phyloP scores from a whole-genome alignment of 2,888 invertebrate species.

The Hoplodrina ambigua region DNA sequence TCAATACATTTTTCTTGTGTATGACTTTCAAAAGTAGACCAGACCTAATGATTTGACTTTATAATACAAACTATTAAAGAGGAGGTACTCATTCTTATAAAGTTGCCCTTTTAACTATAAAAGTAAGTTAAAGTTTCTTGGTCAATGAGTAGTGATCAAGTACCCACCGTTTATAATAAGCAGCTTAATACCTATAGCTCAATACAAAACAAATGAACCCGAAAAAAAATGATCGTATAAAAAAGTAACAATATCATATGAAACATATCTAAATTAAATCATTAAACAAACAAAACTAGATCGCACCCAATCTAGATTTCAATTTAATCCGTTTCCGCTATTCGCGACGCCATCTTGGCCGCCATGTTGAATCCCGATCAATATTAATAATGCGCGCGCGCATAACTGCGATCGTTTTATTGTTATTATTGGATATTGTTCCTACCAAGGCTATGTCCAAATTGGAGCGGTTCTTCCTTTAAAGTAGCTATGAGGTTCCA shows the following conservation, averaged over 20 bases:
- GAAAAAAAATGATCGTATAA: too few relatives aligned
- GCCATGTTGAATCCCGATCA: slow-evolving; percentile 69
- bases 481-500: slow-evolving; percentile 71
- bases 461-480: slow-evolving; percentile 81
- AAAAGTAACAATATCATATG: background rate
- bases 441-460: slow-evolving; percentile 80
- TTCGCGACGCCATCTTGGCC: slow-evolving; percentile 66
- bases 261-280: slow-evolving; percentile 49
- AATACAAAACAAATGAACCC: background rate
- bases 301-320: slow-evolving; percentile 59
- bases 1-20: too few relatives aligned
- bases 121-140: too few relatives aligned
- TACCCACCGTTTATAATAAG: background rate
- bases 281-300: slow-evolving; percentile 44
- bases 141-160: too few relatives aligned
- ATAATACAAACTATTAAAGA: too few relatives aligned
- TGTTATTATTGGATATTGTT: slow-evolving; percentile 89
- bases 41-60: too few relatives aligned
- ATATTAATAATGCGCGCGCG: slow-evolving; percentile 71
- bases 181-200: slow-evolving; percentile 10
- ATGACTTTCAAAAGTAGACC: too few relatives aligned
- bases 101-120: too few relatives aligned
- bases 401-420: slow-evolving; percentile 77
- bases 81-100: too few relatives aligned
- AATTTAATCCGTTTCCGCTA: slow-evolving; percentile 68